Evolutionary conservation across 2,888 invertebrate species (phyloP).

Genomic region (Eurytoma californica): DNA sequence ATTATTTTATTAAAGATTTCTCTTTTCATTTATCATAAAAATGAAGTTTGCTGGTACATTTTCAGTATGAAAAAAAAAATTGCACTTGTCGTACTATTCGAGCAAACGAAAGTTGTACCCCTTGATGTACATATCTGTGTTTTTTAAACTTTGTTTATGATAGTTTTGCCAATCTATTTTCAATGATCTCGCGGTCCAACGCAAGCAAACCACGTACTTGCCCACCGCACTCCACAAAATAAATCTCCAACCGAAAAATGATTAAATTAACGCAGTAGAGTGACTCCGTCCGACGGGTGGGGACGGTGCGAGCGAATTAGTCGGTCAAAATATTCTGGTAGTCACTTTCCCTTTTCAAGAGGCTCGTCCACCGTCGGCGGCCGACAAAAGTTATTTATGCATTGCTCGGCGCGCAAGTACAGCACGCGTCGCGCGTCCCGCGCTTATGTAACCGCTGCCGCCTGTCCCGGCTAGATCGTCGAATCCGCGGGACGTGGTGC

Average conservation of each 20-base stretch:
- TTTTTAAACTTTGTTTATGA: too few species aligned
- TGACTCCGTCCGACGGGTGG: not conserved
- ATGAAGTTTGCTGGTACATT: too few species aligned
- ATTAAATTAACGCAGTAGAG: not conserved
- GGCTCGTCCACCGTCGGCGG: conserved; percentile 12
- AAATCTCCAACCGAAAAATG: not conserved
- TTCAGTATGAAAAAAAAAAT: too few species aligned
- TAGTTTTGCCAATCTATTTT: too few species aligned
- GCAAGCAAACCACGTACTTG: not conserved
- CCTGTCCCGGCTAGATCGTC: conserved; percentile 46
- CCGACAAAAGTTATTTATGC: conserved; percentile 50
- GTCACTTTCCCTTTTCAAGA: conserved; percentile 48
- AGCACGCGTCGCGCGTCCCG: conserved; percentile 32
- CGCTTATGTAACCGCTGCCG: conserved; percentile 27
- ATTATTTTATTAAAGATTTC: not conserved
- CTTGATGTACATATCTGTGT: too few species aligned
- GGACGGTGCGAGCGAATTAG: conserved; percentile 26
- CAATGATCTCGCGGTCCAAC: not conserved
- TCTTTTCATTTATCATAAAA: too few species aligned
- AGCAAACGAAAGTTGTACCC: too few species aligned
- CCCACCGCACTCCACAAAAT: not conserved
- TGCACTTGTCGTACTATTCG: too few species aligned
- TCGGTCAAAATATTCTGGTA: conserved; percentile 47
- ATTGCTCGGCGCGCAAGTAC: conserved; percentile 39
- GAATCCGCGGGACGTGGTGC: conserved; percentile 14